Base-by-base conservation (phyloP, 64 coral and sea anemone species). In the Pachyseris speciosa region DNA sequence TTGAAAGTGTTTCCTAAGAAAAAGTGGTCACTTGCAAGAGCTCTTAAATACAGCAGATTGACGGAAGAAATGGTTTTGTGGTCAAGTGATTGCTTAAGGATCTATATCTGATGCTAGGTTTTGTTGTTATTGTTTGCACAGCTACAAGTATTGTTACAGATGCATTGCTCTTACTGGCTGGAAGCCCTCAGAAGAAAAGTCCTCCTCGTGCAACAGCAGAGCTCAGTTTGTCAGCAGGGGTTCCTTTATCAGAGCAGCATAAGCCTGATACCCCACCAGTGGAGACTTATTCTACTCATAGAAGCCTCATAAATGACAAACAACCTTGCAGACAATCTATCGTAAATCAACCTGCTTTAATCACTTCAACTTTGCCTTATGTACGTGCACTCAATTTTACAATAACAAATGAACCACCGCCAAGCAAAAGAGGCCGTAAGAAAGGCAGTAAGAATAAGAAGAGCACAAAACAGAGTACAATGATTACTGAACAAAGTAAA, bases 61-160 rank as follows among this genome's bases (percentile, higher is more conserved):
- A n/a, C n/a, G n/a, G n/a, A n/a, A n/a, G n/a, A n/a, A n/a, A n/a
- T n/a, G n/a, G n/a, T n/a, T n/a, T n/a, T n/a, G n/a, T n/a, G n/a
- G n/a, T n/a, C n/a, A n/a, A n/a, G n/a, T n/a, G n/a, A n/a, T n/a
- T n/a, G n/a, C n/a, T n/a, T n/a, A n/a, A 11, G 16, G 7, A 68
- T 32, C 2, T 30, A 33, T 68, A 65, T 17, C 64, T 67, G 29
- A 37, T 36, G 30, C 28, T 16, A 68, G 30, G 31, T 13, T 68
- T 32, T 48, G n/a, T n/a, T n/a, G n/a, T n/a, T n/a, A n/a, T n/a
- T n/a, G n/a, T n/a, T n/a, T n/a, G n/a, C n/a, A n/a, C n/a, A 90
- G 88, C 88, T 52, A 67, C 61, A 22, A 80, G 60, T 69, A 51
- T 55, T n/a, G 88, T 69, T 2, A 90, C 88, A 16, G 88, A 90